These are phyloP conservation scores for Dynastes grantii DNA, from an alignment of 2,888 invertebrate species.

Conservation along the genomic window DNA sequence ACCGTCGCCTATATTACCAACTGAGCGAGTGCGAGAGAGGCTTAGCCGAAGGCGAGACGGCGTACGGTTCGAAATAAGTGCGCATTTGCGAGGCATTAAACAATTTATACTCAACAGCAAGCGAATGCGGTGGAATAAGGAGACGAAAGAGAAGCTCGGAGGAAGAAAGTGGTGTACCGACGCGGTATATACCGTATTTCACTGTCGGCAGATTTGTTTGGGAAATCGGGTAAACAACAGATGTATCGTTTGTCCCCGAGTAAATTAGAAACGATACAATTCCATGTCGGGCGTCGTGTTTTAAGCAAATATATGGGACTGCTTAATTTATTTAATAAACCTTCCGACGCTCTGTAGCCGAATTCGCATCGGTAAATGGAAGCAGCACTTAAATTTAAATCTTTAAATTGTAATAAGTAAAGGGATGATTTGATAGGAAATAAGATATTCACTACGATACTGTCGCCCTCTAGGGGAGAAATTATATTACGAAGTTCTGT, in stretches of 20 bases:
- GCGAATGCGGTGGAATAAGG: neutral
- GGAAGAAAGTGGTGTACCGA: neutral
- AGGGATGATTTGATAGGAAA: no score
- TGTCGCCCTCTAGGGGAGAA: no score
- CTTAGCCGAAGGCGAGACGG: neutral
- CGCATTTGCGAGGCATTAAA: conserved; percentile 40
- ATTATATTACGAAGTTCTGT: no score
- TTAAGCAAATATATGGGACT: conserved; percentile 23
- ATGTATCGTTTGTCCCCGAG: conserved; percentile 43
- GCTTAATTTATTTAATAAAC: conserved; percentile 23
- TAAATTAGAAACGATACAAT: conserved; percentile 40
- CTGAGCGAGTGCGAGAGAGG: neutral
- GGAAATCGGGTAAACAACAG: conserved; percentile 37
- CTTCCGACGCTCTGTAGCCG: no score
- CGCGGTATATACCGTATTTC: conserved; percentile 24
- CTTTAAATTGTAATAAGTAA: no score
- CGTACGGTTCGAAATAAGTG: conserved; percentile 30
- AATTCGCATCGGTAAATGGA: no score
- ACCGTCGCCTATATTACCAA: neutral
- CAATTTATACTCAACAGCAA: conserved; percentile 31
- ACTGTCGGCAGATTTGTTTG: conserved; percentile 43
- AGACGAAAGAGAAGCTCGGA: neutral
- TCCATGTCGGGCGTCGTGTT: neutral
- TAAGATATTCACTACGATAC: no score
- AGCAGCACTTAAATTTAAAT: no score